Evolutionary conservation across 2,888 invertebrate genomes (phyloP).

Genomic region (Melanophora roralis): DNA sequence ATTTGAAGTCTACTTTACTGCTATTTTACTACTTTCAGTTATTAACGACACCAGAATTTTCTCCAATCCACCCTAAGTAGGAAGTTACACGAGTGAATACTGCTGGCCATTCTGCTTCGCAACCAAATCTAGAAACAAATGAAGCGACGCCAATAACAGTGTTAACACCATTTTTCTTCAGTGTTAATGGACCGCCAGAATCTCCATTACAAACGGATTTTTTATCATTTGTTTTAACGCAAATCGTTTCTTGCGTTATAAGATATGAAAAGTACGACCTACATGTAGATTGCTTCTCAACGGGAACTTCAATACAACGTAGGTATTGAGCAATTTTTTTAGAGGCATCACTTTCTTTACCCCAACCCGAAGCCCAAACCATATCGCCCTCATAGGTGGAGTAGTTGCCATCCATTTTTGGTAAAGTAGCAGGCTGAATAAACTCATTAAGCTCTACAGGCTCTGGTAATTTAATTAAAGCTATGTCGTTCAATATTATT

Average conservation of each 20-base stretch:
- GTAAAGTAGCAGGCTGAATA: slow-evolving; percentile 65
- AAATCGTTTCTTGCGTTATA: slow-evolving; percentile 68
- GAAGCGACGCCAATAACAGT: slow-evolving; percentile 64
- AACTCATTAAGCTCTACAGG: slow-evolving; percentile 51
- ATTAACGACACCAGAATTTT: slow-evolving; percentile 52
- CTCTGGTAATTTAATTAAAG: slow-evolving; percentile 68
- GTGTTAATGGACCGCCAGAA: slow-evolving; percentile 72
- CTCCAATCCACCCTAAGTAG: slow-evolving; percentile 70
- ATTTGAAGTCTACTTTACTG: too few species aligned
- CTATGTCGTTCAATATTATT: slow-evolving; percentile 68
- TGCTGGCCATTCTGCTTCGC: slow-evolving; percentile 66
- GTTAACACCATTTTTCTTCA: slow-evolving; percentile 69
- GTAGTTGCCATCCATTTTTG: slow-evolving; percentile 56
- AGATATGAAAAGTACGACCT: slow-evolving; percentile 45
- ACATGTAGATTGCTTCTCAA: slow-evolving; percentile 67
- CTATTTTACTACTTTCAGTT: too few species aligned
- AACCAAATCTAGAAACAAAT: slow-evolving; percentile 55
- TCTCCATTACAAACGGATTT: slow-evolving; percentile 75
- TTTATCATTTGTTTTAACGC: slow-evolving; percentile 73
- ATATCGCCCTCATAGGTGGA: slow-evolving; percentile 61
- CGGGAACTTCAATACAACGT: slow-evolving; percentile 69
- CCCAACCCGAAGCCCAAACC: slow-evolving; percentile 68
- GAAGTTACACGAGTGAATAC: slow-evolving; percentile 68
- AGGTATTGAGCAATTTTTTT: slow-evolving; percentile 68
- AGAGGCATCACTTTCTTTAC: slow-evolving; percentile 64